Base-by-base conservation (phyloP, 2,888 invertebrate genomes). In the Isotomurus palustris region DNA sequence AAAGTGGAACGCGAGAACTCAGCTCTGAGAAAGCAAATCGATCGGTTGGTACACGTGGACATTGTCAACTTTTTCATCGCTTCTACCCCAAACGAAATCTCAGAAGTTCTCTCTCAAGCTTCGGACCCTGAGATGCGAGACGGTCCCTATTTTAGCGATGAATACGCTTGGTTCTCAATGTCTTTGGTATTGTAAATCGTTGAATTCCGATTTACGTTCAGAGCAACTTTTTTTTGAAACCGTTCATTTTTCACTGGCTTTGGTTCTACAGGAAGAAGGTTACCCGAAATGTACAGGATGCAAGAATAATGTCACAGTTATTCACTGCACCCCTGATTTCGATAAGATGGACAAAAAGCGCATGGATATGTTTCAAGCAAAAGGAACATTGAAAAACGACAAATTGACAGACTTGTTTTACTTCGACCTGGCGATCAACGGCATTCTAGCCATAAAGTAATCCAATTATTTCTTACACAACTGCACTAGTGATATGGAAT, bases 61-160 rank as follows among this genome's bases (percentile, higher is more conserved):
- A 87, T 94, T 40, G 88, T 91, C 24, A 91, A 93, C 73, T 91
- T 87, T 73, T 94, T 95, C 75, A 79, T 94, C 10, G 78, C 93
- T 49, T 91, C 88, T 3, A 29, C 53, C 2, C 55, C 63, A 1
- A 59, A 45, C 8, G 62, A 69, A 61, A 62, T 70, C 3, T 52
- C 64, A 12, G 52, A 28, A 28, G 66, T 69, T 27, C 50, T 70
- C 24, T 56, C 57, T 10, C 55, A 66, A 55, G 70, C 70, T 0
- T 65, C 67, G 2, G 61, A 53, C 47, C 54, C 60, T 1, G 36
- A 54, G 2, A 56, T 62, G 41, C 41, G 38, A 10, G 67, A 70
- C 54, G 70, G 70, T 8, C 68, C 68, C 8, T 88, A 86, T 73
- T 91, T 90, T 72, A 88, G 86, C 17, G 80, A 85, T 57, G 88